phyloP scores from a whole-genome alignment of 2,797 vertebrate species.

The Furcifer pardalis region DNA sequence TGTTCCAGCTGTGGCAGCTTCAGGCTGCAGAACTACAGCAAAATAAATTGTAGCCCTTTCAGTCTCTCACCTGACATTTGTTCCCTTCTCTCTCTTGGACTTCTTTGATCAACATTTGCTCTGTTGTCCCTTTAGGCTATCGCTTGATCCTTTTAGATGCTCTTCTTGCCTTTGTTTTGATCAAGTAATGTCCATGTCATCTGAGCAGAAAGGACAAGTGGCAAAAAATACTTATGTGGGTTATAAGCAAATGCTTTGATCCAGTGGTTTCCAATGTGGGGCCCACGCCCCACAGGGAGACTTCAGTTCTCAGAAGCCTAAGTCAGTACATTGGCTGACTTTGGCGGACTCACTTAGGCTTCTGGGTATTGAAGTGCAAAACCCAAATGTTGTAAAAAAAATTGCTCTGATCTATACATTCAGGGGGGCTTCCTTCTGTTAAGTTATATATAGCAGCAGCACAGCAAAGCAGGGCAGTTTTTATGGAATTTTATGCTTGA shows the following conservation, averaged over 20 bases:
- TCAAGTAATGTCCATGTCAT: background rate
- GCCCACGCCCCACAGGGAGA: no score
- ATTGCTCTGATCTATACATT: no score
- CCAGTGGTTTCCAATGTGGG: no score
- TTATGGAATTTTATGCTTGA: no score
- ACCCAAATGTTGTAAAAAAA: no score
- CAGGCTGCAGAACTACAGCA: background rate
- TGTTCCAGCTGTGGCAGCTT: background rate
- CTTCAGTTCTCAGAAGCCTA: no score
- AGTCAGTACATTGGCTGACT: no score
- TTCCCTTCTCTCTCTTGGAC: background rate
- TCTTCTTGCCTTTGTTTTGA: background rate
- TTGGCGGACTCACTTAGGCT: no score
- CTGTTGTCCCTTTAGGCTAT: background rate
- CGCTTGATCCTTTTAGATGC: background rate
- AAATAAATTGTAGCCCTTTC: conserved; percentile 2
- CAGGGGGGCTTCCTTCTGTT: background rate
- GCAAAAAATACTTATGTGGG: background rate
- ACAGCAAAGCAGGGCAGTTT: no score
- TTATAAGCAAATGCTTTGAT: background rate
- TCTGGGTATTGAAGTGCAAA: no score
- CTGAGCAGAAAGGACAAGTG: no score
- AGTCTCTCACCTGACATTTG: conserved; percentile 16
- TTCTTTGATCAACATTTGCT: background rate
- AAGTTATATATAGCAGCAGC: no score